Conservation (phyloP, 2,113 vertebrate genomes). For the Paramisgurnus dabryanus region DNA sequence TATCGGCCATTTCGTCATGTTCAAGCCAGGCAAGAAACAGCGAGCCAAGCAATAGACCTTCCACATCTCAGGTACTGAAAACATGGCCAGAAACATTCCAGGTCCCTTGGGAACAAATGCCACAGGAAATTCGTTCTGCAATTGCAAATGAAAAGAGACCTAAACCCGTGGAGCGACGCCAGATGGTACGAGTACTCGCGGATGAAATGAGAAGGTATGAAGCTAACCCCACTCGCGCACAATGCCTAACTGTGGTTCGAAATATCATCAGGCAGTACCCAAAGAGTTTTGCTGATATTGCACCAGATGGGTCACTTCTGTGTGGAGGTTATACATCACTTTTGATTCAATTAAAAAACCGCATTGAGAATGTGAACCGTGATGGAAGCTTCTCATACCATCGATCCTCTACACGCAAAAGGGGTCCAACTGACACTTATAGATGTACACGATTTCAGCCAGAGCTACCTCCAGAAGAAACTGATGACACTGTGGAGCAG, state of each 20-base stretch:
- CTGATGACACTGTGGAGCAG: constrained; percentile 38
- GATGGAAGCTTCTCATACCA: constrained; percentile 8
- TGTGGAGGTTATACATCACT: constrained; percentile 36
- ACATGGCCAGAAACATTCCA: constrained; percentile 39
- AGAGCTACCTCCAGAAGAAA: constrained; percentile 43
- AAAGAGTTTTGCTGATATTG: constrained; percentile 28
- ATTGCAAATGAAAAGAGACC: constrained; percentile 28
- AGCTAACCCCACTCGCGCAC: not conserved
- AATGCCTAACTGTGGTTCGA: constrained; percentile 13
- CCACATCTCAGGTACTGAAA: not conserved
- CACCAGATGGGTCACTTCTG: constrained; percentile 9
- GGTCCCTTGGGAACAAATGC: constrained; percentile 38
- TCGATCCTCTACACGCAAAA: constrained; percentile 16
- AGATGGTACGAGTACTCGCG: not conserved
- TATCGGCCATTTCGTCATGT: not conserved
- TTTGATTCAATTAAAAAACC: constrained; percentile 33
- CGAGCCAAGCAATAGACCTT: constrained; percentile 6
- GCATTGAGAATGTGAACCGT: constrained; percentile 40
- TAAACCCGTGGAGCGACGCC: not conserved
- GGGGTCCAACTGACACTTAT: constrained; percentile 41
- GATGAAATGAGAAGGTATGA: constrained; percentile 13
- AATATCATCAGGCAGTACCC: constrained; percentile 41
- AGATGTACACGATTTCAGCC: constrained; percentile 13
- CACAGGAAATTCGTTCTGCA: constrained; percentile 33
- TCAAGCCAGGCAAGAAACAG: constrained; percentile 10